A percentile compares a stretch with the other conserved stretches of the same genome.
Evolutionary conservation across 2,888 invertebrate genomes (phyloP).

Genomic region (Hirtodrosophila duncani): DNA sequence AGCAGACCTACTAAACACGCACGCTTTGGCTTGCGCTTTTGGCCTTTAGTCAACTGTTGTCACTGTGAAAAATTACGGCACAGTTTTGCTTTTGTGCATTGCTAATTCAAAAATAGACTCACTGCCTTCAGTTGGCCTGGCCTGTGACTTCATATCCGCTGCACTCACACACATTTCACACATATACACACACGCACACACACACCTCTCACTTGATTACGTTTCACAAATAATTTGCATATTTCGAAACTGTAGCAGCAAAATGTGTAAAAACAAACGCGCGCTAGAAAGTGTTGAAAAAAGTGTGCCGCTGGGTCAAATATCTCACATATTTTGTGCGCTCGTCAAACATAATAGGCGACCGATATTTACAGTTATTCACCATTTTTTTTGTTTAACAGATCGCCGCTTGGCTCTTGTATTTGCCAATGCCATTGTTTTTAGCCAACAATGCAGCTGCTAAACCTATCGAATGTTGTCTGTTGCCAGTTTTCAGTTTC

Average conservation of each 20-base stretch:
- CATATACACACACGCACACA: not conserved
- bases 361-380: constrained; percentile 22
- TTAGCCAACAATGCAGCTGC: not conserved
- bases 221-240: constrained; percentile 27
- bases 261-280: too few species aligned
- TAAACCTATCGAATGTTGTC: not conserved
- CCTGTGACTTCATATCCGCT: constrained; percentile 43
- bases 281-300: constrained; percentile 38
- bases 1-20: too few species aligned
- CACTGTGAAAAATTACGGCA: too few species aligned
- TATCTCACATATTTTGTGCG: constrained; percentile 24
- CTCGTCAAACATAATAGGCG: not conserved
- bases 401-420: constrained; percentile 4
- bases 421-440: not conserved
- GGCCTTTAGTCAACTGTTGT: too few species aligned
- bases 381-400: constrained; percentile 17
- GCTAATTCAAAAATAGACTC: too few species aligned
- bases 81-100: too few species aligned
- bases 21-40: too few species aligned
- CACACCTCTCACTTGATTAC: not conserved
- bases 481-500: not conserved
- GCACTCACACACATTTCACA: not conserved
- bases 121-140: too few species aligned
- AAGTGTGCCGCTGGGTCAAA: constrained; percentile 33
- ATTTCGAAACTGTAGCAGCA: constrained; percentile 31